phyloP scores from a whole-genome alignment of 1,140 invertebrate species.

The Teleopsis dalmanni region DNA sequence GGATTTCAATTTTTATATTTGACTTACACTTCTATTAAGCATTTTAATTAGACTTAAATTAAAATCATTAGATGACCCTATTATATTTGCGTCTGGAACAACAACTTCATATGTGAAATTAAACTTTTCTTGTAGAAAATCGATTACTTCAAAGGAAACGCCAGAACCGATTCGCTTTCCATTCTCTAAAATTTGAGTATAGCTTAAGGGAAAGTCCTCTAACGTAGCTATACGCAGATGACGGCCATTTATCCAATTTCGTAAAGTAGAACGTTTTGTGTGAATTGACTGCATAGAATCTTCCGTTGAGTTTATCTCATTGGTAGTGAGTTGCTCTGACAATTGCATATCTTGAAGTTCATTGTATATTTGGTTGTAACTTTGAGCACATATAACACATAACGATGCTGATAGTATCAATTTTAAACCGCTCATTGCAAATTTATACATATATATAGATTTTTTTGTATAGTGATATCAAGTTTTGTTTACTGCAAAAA shows the following conservation, averaged over 20 bases:
- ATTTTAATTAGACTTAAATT: slow-evolving; percentile 52
- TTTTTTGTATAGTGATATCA: too few species aligned
- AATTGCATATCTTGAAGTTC: background rate
- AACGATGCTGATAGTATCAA: slow-evolving; percentile 31
- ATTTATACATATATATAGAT: too few species aligned
- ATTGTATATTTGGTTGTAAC: slow-evolving; percentile 1
- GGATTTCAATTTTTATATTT: background rate
- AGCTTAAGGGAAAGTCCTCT: slow-evolving; percentile 57
- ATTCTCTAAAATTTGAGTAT: slow-evolving; percentile 46
- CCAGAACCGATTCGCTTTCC: slow-evolving; percentile 54
- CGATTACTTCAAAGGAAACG: slow-evolving; percentile 62
- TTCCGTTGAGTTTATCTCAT: slow-evolving; percentile 22
- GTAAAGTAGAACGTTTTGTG: slow-evolving; percentile 20
- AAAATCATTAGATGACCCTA: slow-evolving; percentile 44
- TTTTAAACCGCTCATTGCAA: slow-evolving; percentile 27
- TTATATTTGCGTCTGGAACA: slow-evolving; percentile 50
- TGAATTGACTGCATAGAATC: slow-evolving; percentile 22
- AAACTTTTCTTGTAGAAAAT: slow-evolving; percentile 59
- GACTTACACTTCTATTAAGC: slow-evolving; percentile 23
- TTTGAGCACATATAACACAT: slow-evolving; percentile 27
- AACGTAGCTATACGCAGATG: slow-evolving; percentile 34
- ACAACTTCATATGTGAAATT: slow-evolving; percentile 66
- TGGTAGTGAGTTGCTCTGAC: slow-evolving; percentile 2
- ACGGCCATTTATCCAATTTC: slow-evolving; percentile 31
- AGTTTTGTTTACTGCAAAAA: too few species aligned